Conservation (phyloP, 2,113 vertebrate genomes). For the Apus apus region DNA sequence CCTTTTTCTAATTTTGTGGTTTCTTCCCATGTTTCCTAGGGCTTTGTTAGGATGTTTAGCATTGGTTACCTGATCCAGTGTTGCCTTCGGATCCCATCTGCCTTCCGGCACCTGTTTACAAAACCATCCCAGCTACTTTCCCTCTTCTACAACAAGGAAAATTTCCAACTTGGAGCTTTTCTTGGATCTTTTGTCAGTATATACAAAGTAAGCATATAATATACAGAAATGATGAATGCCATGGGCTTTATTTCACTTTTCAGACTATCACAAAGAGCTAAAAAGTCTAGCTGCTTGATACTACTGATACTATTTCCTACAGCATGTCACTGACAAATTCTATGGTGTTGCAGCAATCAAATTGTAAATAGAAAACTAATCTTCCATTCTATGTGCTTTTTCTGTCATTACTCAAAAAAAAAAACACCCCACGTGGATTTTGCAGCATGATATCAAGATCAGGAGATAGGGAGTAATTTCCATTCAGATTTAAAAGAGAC, state of each 20-base stretch:
- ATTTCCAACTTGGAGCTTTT: conserved; percentile 96
- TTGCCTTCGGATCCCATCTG: conserved; percentile 93
- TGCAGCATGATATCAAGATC: not conserved
- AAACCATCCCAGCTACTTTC: conserved; percentile 91
- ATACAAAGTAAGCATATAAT: conserved; percentile 88
- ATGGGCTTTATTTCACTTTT: not conserved
- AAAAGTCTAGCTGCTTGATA: not conserved
- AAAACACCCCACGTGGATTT: not conserved
- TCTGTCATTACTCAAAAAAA: not conserved
- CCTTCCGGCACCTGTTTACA: conserved; percentile 92
- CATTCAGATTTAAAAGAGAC: not conserved
- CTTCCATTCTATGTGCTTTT: no score
- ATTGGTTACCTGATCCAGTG: conserved; percentile 98
- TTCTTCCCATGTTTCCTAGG: conserved; percentile 77
- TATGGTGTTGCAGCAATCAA: not conserved
- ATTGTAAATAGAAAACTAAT: not conserved
- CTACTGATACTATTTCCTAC: not conserved
- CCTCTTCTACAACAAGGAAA: conserved; percentile 98
- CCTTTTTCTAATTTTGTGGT: not conserved
- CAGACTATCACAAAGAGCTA: not conserved
- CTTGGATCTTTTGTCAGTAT: conserved; percentile 98
- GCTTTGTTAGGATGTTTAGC: conserved; percentile 97
- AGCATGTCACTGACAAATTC: not conserved
- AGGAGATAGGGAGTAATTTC: not conserved
- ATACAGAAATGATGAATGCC: not conserved